Evolutionary conservation across 2,113 vertebrate genomes (phyloP), one percentile per base, ranked within the genome.

Genomic region (Micronycteris hirsuta): DNA sequence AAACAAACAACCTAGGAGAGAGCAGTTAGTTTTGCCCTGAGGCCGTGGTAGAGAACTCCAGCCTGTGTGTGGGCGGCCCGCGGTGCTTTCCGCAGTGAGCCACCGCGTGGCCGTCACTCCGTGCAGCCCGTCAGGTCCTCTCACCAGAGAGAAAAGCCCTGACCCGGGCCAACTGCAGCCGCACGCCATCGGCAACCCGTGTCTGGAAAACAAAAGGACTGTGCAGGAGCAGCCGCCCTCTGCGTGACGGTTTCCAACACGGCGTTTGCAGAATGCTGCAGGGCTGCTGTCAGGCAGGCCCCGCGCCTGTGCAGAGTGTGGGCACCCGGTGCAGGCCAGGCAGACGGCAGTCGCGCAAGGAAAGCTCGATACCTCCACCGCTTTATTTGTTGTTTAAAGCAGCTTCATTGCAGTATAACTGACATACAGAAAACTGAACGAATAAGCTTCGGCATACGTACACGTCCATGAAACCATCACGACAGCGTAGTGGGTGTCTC

Each of bases 61-160:
- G 81, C 14, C 36, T 93, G 96, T 61, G 96, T 93, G 96, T 61
- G 96, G 97, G 82, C 93, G 85, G 56, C 90, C 28, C 5, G 10
- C 73, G 95, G 97, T 96, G 91, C 97, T 97, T 97, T 96, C 96
- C 93, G 3, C 47, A 67, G 26, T 33, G 96, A 94, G 67, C 87
- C 84, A 82, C 91, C 70, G 2, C 56, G 10, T 19, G 49, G 89
- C 82, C 49, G 74, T 52, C n/a, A 41, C 63, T 73, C 43, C 15
- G 90, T 76, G 38, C 47, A 74, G 41, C 85, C 63, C 61, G 78
- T 3, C 89, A 93, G 94, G 89, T 78, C 88, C 92, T 96, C 61
- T 67, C 87, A 95, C 84, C 89, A 61, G 85, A 89, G 65, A 95
- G 81, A 96, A 97, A 97, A 97, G 89, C 87, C 96, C 96, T 87